Percentiles rank a stretch among this genome's conserved stretches.
Evolutionary conservation across 2,113 vertebrate genomes (phyloP).

Genomic region (Camelus dromedarius): DNA sequence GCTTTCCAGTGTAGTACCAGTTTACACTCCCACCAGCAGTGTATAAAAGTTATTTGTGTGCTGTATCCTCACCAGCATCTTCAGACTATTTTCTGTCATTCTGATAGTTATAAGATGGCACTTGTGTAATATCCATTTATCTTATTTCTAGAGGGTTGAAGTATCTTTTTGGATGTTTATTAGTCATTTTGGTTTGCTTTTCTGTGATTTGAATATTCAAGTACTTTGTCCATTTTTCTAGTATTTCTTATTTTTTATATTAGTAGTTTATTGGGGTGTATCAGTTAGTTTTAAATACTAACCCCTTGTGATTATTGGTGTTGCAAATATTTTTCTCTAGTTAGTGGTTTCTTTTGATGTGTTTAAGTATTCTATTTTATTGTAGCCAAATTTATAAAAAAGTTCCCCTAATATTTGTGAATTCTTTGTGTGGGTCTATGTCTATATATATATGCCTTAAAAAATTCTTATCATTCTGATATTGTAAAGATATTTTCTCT

Average conservation of each 20-base stretch:
- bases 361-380: background rate
- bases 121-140: background rate
- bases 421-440: background rate
- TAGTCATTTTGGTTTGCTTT: background rate
- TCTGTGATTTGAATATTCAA: background rate
- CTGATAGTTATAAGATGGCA: background rate
- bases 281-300: background rate
- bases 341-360: background rate
- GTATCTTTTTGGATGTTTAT: background rate
- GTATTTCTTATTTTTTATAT: background rate
- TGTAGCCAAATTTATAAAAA: background rate
- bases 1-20: background rate
- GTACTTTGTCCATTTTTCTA: background rate
- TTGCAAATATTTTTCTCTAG: background rate
- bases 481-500: background rate
- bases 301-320: background rate
- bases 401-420: background rate
- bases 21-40: background rate
- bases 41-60: background rate
- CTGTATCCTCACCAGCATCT: background rate
- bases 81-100: background rate
- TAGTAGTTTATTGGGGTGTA: background rate
- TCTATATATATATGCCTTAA: background rate
- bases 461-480: background rate
- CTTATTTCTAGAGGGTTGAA: background rate